Percentiles rank a stretch among this genome's conserved stretches.
These are phyloP conservation scores for Vulpes ferrilata DNA, from an alignment of 2,113 vertebrate species.

Conservation along the genomic window DNA sequence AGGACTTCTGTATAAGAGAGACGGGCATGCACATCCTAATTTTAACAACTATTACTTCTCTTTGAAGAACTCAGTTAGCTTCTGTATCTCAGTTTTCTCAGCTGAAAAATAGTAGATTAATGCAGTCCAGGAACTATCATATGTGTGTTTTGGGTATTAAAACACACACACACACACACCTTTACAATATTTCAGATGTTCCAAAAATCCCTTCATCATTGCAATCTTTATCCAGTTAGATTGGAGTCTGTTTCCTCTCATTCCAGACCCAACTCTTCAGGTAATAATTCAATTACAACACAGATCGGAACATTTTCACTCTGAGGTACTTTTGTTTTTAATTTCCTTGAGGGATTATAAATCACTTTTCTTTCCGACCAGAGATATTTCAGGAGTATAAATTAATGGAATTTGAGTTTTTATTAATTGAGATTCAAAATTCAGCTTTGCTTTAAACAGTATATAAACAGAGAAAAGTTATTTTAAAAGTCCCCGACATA, in stretches of 20 bases:
- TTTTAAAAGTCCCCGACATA: background rate
- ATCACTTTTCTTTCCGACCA: background rate
- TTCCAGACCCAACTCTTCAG: background rate
- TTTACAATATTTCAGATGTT: background rate
- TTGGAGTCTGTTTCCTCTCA: background rate
- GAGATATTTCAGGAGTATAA: background rate
- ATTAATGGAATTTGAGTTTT: background rate
- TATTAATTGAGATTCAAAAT: constrained; percentile 18
- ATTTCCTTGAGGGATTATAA: background rate
- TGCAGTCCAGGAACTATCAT: background rate
- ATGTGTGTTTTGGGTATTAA: background rate
- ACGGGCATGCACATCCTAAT: background rate
- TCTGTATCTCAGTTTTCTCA: background rate
- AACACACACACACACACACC: background rate
- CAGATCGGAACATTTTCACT: background rate
- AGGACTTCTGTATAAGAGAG: background rate
- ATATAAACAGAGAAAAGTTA: background rate
- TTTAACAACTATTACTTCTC: background rate
- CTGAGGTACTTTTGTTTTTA: background rate
- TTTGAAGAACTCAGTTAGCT: background rate
- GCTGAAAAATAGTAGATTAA: background rate
- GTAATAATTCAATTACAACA: too few relatives aligned
- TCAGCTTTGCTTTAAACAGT: background rate
- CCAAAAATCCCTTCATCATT: background rate
- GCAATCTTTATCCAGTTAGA: background rate